Evolutionary conservation across 2,113 vertebrate species (phyloP), one percentile per base, ranked within the genome.

Genomic region (Tor tambroides): DNA sequence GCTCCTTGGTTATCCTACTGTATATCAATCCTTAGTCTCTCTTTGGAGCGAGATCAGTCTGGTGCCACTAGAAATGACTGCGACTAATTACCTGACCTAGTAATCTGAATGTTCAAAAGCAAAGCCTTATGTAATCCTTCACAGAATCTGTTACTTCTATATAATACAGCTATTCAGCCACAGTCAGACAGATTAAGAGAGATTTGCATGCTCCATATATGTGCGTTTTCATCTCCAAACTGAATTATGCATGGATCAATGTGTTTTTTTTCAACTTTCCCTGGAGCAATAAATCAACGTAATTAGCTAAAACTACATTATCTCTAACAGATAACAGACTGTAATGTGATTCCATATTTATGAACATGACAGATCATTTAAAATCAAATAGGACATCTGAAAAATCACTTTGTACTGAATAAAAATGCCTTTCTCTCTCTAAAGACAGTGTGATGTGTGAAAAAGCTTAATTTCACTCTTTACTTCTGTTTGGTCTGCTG

Each of bases 121-220:
- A 67, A 82, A 82, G 38, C 80, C 5, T 82, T 49, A 32, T 43
- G 56, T 46, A 83, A 67, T 32, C 81, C 41, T 0, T 54, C 49
- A 56, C 43, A 46, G 43, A 83, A 83, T 81, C 35, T 46, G 59
- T 81, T 28, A 28, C 80, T 81, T 81, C 7, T 28, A 5, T 46
- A 65, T 81, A 81, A 83, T 35, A 32, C 43, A 35, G 5, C 43
- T 65, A 71, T 83, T 51, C 26, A 83, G 43, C 41, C 17, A 71
- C 41, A 32, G 26, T 69, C 17, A 49, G 8, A 30, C 80, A 23
- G 41, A 83, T 83, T 71, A 83, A 4, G 43, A 51, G 61, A 71
- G 63, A 83, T 84, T 84, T 84, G 10, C 82, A 84, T 23, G 67
- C 82, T 72, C 28, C 30, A 56, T 54, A 56, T 54, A 38, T 72